Conservation (phyloP, 2,797 vertebrate genomes). For the Protonibea diacanthus region DNA sequence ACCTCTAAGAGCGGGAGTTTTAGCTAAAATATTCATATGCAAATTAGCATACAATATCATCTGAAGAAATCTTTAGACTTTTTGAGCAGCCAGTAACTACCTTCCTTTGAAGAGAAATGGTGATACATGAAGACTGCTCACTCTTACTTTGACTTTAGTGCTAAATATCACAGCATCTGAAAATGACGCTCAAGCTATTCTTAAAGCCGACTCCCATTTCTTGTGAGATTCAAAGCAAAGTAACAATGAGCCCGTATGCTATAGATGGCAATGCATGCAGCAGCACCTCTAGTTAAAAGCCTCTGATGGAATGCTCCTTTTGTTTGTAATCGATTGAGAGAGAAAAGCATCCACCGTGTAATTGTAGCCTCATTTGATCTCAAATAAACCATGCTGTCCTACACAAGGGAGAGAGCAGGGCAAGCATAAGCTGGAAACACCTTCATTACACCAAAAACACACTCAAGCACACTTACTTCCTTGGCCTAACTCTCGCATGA, state of each 20-base stretch:
- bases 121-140: conserved; percentile 2
- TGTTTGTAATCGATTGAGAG: conserved; percentile 76
- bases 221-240: conserved; percentile 23
- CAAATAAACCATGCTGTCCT: conserved; percentile 73
- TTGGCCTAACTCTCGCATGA: conserved; percentile 14
- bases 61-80: conserved; percentile 12
- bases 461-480: conserved; percentile 36
- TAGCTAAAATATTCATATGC: conserved; percentile 36
- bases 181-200: background rate
- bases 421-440: conserved; percentile 64
- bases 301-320: conserved; percentile 75
- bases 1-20: conserved; percentile 5
- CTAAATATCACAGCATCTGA: conserved; percentile 32
- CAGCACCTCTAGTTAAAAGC: conserved; percentile 57
- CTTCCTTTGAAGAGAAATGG: background rate
- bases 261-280: conserved; percentile 44
- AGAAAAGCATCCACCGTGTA: conserved; percentile 74
- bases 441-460: conserved; percentile 69
- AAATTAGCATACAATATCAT: conserved; percentile 29
- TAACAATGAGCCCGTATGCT: conserved; percentile 22
- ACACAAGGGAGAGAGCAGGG: conserved; percentile 49
- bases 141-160: conserved; percentile 29
- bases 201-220: conserved; percentile 18
- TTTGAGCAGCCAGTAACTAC: conserved; percentile 18
- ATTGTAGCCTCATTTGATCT: conserved; percentile 80